Evolutionary conservation across 2,113 vertebrate genomes (phyloP).

Genomic region (Pollachius pollachius): DNA sequence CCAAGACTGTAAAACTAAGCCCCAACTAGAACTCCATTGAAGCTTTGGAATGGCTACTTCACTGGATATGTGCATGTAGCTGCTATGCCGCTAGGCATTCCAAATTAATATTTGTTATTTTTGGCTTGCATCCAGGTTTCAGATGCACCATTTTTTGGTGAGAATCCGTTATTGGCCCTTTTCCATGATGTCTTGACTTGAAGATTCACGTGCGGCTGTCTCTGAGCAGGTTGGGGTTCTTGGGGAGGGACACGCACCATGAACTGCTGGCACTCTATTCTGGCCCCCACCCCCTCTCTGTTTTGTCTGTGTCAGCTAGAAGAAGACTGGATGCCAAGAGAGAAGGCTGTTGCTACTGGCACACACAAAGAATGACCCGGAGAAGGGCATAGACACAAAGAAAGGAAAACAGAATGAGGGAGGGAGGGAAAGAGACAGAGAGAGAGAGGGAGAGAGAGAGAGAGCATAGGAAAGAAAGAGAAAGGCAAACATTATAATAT

Average conservation of each 20-base stretch:
- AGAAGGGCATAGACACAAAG: slow-evolving; percentile 5
- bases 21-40: no score
- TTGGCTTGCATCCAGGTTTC: no score
- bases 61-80: no score
- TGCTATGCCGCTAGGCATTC: no score
- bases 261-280: slow-evolving; percentile 66
- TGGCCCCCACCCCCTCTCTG: slow-evolving; percentile 26
- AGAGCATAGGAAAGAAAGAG: not conserved
- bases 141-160: no score
- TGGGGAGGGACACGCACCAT: not conserved
- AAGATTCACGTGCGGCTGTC: no score
- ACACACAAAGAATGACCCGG: slow-evolving; percentile 23
- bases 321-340: slow-evolving; percentile 39
- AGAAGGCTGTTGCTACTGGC: slow-evolving; percentile 26
- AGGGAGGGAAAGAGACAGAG: slow-evolving; percentile 10
- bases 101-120: no score
- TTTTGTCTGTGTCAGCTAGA: slow-evolving; percentile 31
- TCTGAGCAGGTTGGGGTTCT: no score
- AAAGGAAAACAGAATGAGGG: slow-evolving; percentile 16
- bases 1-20: no score
- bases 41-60: no score
- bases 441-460: not conserved
- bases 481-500: not conserved
- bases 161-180: no score
- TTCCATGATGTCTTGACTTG: no score